Base-by-base conservation (phyloP, 2,113 vertebrate species). In the Callopanchax toddi region DNA sequence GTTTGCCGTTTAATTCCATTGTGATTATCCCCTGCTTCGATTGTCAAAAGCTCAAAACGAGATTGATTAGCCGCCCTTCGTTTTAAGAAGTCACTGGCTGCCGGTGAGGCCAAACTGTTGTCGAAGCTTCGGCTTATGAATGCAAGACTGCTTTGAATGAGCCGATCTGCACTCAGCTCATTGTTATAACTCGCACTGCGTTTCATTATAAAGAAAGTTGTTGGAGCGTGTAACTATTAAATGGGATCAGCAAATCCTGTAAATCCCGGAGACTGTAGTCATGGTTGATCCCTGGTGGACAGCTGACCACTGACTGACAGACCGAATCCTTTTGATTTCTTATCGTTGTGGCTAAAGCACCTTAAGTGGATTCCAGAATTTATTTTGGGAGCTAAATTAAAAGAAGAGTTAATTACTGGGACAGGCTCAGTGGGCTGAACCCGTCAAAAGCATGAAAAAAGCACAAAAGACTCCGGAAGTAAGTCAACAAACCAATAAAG, bases 51-150 rank as follows among this genome's bases (percentile, higher is more conserved):
- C 83, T 81, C 82, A 66, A 84, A 82, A 66, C 16, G n/a, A 48
- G 67, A 87, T 86, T 85, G 88, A 90, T 85, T 83, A 84, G 72
- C 80, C 70, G 80, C 71, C 80, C 70, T 67, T 79, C 75, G 43
- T 71, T 68, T 55, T 45, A 34, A 66, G 67, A 81, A 83, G 71
- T 73, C 78, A 56, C 67, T 56, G 51, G 48, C 67, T 65, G 69
- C 78, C 16, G 9, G 46, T 67, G 71, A 78, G 57, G 70, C 72
- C 62, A 50, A 71, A 67, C 55, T 62, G 62, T 71, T 83, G 67
- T 60, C 60, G 10, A 67, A 72, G 76, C 76, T 66, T 43, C 32
- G 52, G 29, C 46, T 72, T 70, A 46, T 34, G 43, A 67, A 81
- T 83, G 62, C 56, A 75, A 67, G 74, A 67, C 29, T 32, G 45